Base-by-base conservation (phyloP, 2,797 vertebrate genomes). In the Myotis vivesi region DNA sequence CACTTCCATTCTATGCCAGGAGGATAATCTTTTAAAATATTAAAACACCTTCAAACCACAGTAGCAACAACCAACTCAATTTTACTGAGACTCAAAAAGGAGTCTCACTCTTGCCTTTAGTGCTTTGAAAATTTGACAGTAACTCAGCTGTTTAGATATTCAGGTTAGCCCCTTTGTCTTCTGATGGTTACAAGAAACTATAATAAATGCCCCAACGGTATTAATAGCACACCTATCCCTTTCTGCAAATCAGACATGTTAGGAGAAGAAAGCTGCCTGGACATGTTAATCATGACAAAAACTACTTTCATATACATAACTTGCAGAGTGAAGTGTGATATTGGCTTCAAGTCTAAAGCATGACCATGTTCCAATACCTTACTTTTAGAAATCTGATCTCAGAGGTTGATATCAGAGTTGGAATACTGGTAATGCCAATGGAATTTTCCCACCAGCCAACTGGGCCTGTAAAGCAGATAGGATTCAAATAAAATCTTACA, bases 361-460 rank as follows among this genome's bases (percentile, higher is more conserved):
- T n/a, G 73, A 28, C 30, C 22, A 8, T 28, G 28, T 84, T 87
- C 49, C 86, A 86, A 41, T 41, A 57, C 1, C 38, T 86, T 62
- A 44, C 15, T 83, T 55, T 94, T 44, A 44, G 71, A 93, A 87
- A 84, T 80, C 13, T 89, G 82, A 23, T 66, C 33, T 87, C 41
- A 44, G 13, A 22, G 87, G 87, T 91, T 92, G 77, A 68, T 72
- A 93, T 79, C 38, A 71, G 90, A 90, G 38, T 95, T 89, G n/a
- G 38, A 69, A 17, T 69, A 19, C 68, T 88, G 33, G 82, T 91
- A 38, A 49, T 82, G 20, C 41, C 87, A 30, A 30, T 66, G 30
- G 55, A 83, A 96, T 73, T 93, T 91, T 92, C 71, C 64, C 55
- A 92, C 28, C 30, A 83, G 53, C 10, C 49, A 87, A 69, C 64